Evolutionary conservation across 1,140 invertebrate genomes (phyloP), one percentile per base, ranked within the genome.

Genomic region (Brachionus manjavacas): DNA sequence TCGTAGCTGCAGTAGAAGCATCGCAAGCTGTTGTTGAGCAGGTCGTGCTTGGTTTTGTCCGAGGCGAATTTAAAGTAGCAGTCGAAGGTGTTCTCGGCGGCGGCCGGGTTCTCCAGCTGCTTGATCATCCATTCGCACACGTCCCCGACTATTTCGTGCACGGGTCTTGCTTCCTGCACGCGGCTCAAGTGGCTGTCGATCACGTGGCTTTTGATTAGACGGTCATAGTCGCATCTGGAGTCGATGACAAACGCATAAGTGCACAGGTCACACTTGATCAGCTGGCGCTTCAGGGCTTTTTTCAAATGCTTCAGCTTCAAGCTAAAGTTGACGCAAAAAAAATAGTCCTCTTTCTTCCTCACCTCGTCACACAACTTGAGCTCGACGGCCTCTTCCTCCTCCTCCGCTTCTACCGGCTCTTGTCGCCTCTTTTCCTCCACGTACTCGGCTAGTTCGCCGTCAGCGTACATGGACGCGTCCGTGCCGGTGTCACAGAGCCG

Each of bases 221-320:
- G 9, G 11, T 76, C 72, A 25, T 49, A 49, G 4, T 49, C 72
- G 8, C 12, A 28, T 25, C 9, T 11, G 3, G 79, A 39, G n/a
- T 81, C 79, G 4, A 41, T 43, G n/a, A 64, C 39, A 12, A 64
- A 8, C 9, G 79, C 28, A 12, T 81, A 68, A 12, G 79, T 3
- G 60, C 79, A 81, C 52, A 68, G 9, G 8, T 81, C 79, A 25
- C 79, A 81, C 25, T 81, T 81, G 11, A 64, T 28, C n/a, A 81
- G 4, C 23, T 68, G 49, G 39, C 79, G 35, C 31, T 81, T 81
- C n/a, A 64, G 0, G 20, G 35, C 20, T 39, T 81, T 81, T 39
- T 81, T 81, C 16, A 20, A 3, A 60, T 39, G 52, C 4, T 76
- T 81, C 28, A 64, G 3, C 35, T 81, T 81, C 1, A 81, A 0